Base-by-base conservation (phyloP, 2,888 invertebrate genomes). In the Brachynemurus nebulosus region DNA sequence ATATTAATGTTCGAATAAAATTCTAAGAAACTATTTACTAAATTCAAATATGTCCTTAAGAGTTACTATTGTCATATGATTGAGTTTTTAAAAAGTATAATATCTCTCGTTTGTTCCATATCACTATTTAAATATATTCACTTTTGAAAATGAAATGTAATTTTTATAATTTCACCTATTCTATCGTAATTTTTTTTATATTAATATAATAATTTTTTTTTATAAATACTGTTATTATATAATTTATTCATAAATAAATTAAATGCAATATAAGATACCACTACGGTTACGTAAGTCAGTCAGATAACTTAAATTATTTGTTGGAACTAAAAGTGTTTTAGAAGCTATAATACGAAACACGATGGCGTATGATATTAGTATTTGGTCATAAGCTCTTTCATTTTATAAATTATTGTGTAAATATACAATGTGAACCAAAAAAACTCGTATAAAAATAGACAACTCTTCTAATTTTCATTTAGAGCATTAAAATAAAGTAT, bases 31-130 rank as follows among this genome's bases (percentile, higher is more conserved):
- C n/a, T n/a, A n/a, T n/a, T n/a, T n/a, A n/a, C n/a, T n/a, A n/a
- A n/a, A n/a, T n/a, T n/a, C n/a, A n/a, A n/a, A n/a, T n/a, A n/a
- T 36, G 17, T 36, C 23, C 45, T 44, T 45, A 48, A 44, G 41
- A 45, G 30, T 44, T 52, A 47, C 49, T 49, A 49, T 49, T 49
- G 49, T 49, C 49, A 45, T 42, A 43, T 49, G 49, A 49, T 49
- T 49, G 49, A 49, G 47, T 45, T 47, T 30, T 19, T 9, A 14
- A 42, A 42, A 35, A 45, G 25, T 45, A 40, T 25, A 21, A 36
- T 19, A 7, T 6, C 18, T 14, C n/a, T 20, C 27, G 30, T 33
- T 46, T 20, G 30, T 46, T 46, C 30, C 39, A 37, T 35, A 27
- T 44, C 21, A 46, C 4, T 30, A 30, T 30, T 12, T 30, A 30